phyloP scores from a whole-genome alignment of 2,888 invertebrate species.

The Notocelia uddmanniana region DNA sequence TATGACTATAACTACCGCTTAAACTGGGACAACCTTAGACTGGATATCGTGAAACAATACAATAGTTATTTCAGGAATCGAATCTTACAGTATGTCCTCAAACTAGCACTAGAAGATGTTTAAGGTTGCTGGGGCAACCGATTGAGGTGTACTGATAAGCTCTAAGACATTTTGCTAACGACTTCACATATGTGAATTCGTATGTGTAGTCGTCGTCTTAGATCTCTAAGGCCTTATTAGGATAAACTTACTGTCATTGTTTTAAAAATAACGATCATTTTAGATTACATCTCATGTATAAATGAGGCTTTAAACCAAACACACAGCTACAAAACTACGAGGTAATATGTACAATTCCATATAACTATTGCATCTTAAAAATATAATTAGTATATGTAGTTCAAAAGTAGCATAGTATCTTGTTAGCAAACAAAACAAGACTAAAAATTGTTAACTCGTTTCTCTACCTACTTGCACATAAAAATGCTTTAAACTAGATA shows the following conservation, averaged over 20 bases:
- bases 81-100: too few relatives aligned
- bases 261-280: too few relatives aligned
- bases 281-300: too few relatives aligned
- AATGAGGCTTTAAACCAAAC: too few relatives aligned
- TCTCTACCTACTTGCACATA: background rate
- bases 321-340: too few relatives aligned
- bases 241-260: too few relatives aligned
- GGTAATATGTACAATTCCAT: too few relatives aligned
- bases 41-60: background rate
- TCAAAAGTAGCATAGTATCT: background rate
- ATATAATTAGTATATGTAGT: background rate
- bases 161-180: background rate
- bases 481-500: constrained; percentile 17
- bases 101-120: background rate
- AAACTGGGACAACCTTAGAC: constrained; percentile 19
- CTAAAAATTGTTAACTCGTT: background rate
- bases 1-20: constrained; percentile 1
- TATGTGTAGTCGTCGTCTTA: too few relatives aligned
- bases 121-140: background rate
- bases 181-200: background rate
- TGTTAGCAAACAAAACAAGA: background rate
- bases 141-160: background rate
- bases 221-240: too few relatives aligned
- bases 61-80: background rate
- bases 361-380: background rate